Base-by-base conservation (phyloP, 1,140 invertebrate species). In the Helicoverpa armigera region DNA sequence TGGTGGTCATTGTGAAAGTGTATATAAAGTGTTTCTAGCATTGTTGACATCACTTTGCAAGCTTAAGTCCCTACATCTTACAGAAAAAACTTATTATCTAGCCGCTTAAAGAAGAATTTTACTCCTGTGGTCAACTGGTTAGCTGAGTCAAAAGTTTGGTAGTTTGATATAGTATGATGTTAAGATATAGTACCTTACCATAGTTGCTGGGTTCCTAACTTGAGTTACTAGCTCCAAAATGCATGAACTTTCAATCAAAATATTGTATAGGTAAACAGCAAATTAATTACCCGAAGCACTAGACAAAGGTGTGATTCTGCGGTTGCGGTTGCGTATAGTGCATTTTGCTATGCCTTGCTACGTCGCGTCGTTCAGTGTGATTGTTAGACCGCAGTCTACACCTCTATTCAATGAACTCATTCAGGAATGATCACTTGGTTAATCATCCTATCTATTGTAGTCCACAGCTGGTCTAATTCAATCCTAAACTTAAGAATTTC, bases 251-350 rank as follows among this genome's bases (percentile, higher is more conserved):
- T 43, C 35, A 43, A 43, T 43, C 35, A 43, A 43, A 43, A 43
- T 43, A 43, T 43, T 43, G 4, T 7, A 43, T 16, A n/a, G n/a
- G n/a, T n/a, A 16, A n/a, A 56, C 54, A 18, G 16, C 0, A 67
- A 10, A 43, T 43, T 5, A 48, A 48, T 48, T 43, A 7, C n/a
- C 43, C 12, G 11, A 67, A n/a, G 43, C 35, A n/a, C 10, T 5
- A 65, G 31, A 31, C 14, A 16, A 65, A 65, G 61, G 61, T 65
- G 31, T 43, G 35, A 65, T 31, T 65, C 35, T 65, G 61, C 61
- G 61, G 61, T 65, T 14, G 29, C 5, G 7, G 61, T 14, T 65
- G 29, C 31, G 61, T 65, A n/a, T 65, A 2, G 35, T 43, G 61
- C 35, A 67, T 35, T 48, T 35, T 48, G 16, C 48, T 67, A 67